Evolutionary conservation across 2,797 vertebrate species (phyloP), one percentile per base, ranked within the genome.

Genomic region (Chaunax sp.): DNA sequence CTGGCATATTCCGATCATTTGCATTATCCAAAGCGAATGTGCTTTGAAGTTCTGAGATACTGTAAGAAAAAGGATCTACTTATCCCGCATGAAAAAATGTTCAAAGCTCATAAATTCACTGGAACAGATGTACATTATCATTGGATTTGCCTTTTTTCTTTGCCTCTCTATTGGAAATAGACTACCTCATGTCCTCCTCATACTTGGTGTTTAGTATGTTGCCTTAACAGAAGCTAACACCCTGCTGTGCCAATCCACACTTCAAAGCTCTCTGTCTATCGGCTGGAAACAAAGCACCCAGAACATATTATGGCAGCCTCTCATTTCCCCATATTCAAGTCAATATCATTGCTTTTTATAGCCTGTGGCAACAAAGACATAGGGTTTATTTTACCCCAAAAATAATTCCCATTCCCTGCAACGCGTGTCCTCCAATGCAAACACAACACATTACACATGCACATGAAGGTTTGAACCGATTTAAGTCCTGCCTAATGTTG

Each of bases 91-190:
- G 95, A 85, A 97, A 95, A 96, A 96, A 95, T 94, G 93, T 98
- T 98, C 96, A 98, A 98, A 98, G 96, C 95, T 93, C 94, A 95
- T 97, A 98, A 97, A 98, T 96, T 96, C 94, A 93, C 94, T 95
- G 95, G 96, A 98, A 98, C 96, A 98, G 96, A 98, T 98, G 96
- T 97, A 98, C 95, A 97, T 97, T 98, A 97, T 98, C 96, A 96
- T 94, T 96, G 96, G 95, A 96, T 97, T 96, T 95, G 96, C 94
- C 92, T 95, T 89, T 91, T 93, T 92, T 91, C 92, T 95, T 92
- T 94, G 93, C 94, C 94, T 90, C 94, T 95, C 93, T 95, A 95
- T 96, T 94, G 94, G 93, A 96, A 96, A 96, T 95, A 95, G 95
- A 94, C 94, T 95, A 95, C 92, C 91, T 89, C 93, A 86, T 94